Conservation (phyloP, 2,888 invertebrate genomes). For the Pinctada fucata region DNA sequence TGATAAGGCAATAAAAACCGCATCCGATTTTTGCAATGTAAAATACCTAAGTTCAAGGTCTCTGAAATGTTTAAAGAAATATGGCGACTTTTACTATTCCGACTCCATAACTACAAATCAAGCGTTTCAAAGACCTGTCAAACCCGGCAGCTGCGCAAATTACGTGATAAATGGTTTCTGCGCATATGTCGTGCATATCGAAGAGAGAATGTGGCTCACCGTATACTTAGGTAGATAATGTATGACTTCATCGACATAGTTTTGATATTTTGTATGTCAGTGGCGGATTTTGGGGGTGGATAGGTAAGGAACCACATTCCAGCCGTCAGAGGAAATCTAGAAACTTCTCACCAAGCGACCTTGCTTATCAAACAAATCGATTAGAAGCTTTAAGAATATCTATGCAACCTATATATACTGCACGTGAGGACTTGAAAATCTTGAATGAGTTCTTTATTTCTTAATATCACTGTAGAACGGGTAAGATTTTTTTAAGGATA, state of each 20-base stretch:
- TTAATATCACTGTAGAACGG: too few relatives aligned
- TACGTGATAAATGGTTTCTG: background rate
- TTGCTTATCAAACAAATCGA: too few relatives aligned
- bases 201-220: background rate
- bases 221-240: slow-evolving; percentile 1
- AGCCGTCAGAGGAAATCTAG: too few relatives aligned
- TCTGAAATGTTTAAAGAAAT: background rate
- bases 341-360: too few relatives aligned
- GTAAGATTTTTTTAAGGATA: too few relatives aligned
- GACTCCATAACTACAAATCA: background rate
- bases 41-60: background rate
- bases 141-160: background rate
- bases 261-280: too few relatives aligned
- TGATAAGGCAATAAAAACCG: background rate
- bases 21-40: background rate
- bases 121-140: slow-evolving; percentile 2
- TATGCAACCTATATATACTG: too few relatives aligned
- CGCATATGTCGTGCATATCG: background rate
- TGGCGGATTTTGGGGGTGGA: too few relatives aligned
- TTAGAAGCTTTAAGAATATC: too few relatives aligned
- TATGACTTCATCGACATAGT: background rate
- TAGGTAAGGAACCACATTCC: too few relatives aligned
- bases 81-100: background rate
- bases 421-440: too few relatives aligned
- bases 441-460: too few relatives aligned